A percentile compares a stretch with the other conserved stretches of the same genome.
These are phyloP conservation scores for Scalopus aquaticus DNA, from an alignment of 2,113 vertebrate genomes.

Conservation along the genomic window DNA sequence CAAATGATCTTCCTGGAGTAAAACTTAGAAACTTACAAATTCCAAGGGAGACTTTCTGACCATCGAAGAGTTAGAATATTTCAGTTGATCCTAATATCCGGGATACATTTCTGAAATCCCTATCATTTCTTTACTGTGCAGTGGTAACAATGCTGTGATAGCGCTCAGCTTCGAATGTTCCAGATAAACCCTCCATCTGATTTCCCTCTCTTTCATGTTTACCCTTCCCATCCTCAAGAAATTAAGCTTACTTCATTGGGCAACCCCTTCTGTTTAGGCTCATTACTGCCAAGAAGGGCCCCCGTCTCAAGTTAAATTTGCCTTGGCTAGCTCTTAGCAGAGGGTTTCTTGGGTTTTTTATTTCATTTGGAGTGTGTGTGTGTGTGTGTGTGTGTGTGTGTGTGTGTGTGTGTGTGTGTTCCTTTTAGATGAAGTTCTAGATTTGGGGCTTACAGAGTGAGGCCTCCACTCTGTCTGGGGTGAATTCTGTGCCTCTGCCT, in stretches of 20 bases:
- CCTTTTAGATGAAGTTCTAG: background rate
- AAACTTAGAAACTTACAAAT: background rate
- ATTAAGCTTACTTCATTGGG: background rate
- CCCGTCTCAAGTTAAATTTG: constrained; percentile 20
- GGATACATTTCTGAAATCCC: background rate
- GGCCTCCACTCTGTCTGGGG: background rate
- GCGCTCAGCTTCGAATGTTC: background rate
- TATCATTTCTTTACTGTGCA: background rate
- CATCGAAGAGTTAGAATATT: background rate
- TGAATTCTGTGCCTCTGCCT: background rate
- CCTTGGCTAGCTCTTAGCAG: background rate
- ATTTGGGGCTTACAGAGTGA: constrained; percentile 8
- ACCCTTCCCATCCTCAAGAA: background rate
- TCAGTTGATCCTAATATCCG: background rate
- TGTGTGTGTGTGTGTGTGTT: background rate
- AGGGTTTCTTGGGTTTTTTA: constrained; percentile 6
- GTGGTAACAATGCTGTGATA: background rate
- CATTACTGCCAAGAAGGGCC: background rate
- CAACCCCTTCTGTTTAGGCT: background rate
- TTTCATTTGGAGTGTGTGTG: background rate
- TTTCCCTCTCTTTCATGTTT: constrained; percentile 31
- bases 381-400: background rate
- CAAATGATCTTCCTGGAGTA: background rate
- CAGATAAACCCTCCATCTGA: background rate
- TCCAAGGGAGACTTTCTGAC: background rate